Conservation (phyloP, 2,113 vertebrate genomes). For the Burhinus oedicnemus region DNA sequence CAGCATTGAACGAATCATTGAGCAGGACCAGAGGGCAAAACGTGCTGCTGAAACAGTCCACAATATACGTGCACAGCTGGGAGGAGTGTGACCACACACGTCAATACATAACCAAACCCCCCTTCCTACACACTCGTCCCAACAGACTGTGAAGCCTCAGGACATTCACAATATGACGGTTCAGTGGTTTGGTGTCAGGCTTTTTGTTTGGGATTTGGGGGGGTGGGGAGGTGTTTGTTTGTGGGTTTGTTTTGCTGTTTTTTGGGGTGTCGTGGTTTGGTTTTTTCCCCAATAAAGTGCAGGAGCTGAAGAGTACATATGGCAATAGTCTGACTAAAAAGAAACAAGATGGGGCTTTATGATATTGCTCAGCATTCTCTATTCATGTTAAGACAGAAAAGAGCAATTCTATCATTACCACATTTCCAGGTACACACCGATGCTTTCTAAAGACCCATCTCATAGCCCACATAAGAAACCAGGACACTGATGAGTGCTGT, state of each 20-base stretch:
- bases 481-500: neutral
- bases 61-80: accelerated
- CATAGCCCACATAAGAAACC: neutral
- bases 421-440: neutral
- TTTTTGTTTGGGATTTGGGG: too few relatives aligned
- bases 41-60: accelerated
- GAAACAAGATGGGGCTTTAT: neutral
- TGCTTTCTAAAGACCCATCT: neutral
- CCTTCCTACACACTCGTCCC: neutral
- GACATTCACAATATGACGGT: too few relatives aligned
- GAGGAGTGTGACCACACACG: neutral
- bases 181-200: too few relatives aligned
- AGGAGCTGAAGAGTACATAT: neutral
- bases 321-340: neutral
- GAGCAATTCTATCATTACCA: neutral
- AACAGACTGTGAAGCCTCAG: neutral
- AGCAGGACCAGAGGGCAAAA: neutral
- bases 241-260: neutral
- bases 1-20: neutral
- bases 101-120: neutral
- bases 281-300: neutral
- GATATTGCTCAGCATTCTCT: neutral
- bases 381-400: neutral
- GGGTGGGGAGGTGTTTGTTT: neutral
- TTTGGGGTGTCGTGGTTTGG: neutral